A percentile compares a stretch with the other conserved stretches of the same genome.
These are phyloP conservation scores for Haliclona indistincta DNA, from an alignment of 37 sponge, comb jelly and placozoan species.

Conservation along the genomic window DNA sequence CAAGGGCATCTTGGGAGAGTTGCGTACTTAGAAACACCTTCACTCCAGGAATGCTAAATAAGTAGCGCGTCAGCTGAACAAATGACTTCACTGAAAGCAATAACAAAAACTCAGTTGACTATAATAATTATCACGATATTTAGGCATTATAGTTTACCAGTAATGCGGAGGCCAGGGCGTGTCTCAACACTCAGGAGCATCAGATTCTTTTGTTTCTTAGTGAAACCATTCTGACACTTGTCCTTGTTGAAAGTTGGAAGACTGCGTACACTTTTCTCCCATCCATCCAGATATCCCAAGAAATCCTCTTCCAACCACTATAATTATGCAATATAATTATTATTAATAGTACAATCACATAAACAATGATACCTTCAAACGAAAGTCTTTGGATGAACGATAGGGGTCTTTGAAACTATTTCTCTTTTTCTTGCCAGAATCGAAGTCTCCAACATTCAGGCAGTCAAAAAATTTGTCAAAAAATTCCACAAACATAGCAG, in stretches of 20 bases:
- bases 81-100: too few species aligned
- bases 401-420: conserved; percentile 30
- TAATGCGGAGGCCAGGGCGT: too few species aligned
- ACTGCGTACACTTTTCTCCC: neutral
- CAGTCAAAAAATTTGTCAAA: conserved; percentile 46
- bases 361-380: conserved; percentile 30
- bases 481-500: conserved; percentile 10
- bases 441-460: conserved; percentile 22
- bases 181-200: too few species aligned
- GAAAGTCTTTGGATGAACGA: conserved; percentile 15
- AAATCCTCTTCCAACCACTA: conserved; percentile 6
- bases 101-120: too few species aligned
- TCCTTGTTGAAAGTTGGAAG: too few species aligned
- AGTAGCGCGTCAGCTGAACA: too few species aligned
- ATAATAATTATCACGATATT: too few species aligned
- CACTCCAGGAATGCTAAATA: too few species aligned
- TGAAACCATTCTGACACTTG: too few species aligned
- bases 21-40: too few species aligned
- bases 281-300: conserved; percentile 1
- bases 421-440: conserved; percentile 1
- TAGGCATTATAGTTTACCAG: too few species aligned
- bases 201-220: too few species aligned
- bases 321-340: conserved; percentile 6
- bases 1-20: neutral
- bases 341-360: neutral